Percentiles rank a stretch among this genome's conserved stretches.
Conservation (phyloP, 2,797 vertebrate species). For the Nannoperca australis region DNA sequence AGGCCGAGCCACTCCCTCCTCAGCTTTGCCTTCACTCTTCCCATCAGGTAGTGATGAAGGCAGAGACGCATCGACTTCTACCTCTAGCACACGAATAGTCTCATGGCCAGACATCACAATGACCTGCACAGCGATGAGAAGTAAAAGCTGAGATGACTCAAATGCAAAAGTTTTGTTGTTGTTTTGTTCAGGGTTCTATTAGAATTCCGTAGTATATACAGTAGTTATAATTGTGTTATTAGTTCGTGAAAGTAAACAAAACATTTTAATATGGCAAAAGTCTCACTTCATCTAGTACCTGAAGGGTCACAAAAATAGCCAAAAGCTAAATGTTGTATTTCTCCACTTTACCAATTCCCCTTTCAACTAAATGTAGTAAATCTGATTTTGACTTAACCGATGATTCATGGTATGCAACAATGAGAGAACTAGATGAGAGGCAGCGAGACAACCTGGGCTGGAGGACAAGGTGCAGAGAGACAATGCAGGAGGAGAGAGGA, state of each 20-base stretch:
- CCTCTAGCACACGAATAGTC: constrained; percentile 95
- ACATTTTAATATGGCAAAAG: not conserved
- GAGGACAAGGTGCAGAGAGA: constrained; percentile 66
- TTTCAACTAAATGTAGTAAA: constrained; percentile 13
- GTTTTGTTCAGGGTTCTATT: not conserved
- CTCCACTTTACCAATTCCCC: not conserved
- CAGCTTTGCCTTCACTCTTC: constrained; percentile 71
- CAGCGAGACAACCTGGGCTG: constrained; percentile 62
- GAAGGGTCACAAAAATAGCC: not conserved
- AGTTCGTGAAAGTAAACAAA: not conserved
- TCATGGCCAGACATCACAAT: constrained; percentile 98
- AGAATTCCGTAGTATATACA: not conserved
- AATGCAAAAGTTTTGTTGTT: not conserved
- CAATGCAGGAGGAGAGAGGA: constrained; percentile 65
- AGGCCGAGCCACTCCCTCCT: constrained; percentile 57
- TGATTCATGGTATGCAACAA: constrained; percentile 60
- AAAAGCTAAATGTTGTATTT: constrained; percentile 1
- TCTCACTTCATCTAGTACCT: constrained; percentile 6
- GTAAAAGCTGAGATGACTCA: constrained; percentile 4
- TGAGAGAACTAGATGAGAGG: constrained; percentile 60
- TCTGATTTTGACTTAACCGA: constrained; percentile 27
- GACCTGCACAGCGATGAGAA: constrained; percentile 83
- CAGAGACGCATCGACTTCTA: constrained; percentile 89
- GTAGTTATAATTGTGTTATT: not conserved
- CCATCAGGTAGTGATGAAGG: constrained; percentile 70